phyloP scores from a whole-genome alignment of 2,113 vertebrate genomes.

The Sebastes fasciatus region DNA sequence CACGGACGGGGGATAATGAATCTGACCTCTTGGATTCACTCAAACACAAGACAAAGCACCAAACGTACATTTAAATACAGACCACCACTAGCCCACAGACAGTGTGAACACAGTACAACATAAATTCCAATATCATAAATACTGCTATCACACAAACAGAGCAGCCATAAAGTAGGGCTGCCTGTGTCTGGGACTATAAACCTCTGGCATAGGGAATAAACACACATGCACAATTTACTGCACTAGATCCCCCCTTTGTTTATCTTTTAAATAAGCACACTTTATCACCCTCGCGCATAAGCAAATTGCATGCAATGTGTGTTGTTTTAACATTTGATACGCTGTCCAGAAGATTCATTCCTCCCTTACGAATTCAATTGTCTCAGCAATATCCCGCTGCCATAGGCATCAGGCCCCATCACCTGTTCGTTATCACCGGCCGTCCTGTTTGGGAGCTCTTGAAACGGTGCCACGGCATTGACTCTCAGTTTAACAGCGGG shows the following conservation, averaged over 20 bases:
- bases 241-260: constrained; percentile 76
- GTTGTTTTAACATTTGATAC: constrained; percentile 83
- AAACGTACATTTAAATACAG: constrained; percentile 71
- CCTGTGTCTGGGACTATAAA: constrained; percentile 81
- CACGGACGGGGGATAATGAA: constrained; percentile 43
- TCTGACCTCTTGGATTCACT: constrained; percentile 63
- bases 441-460: constrained; percentile 82
- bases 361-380: constrained; percentile 82
- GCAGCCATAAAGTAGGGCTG: constrained; percentile 77
- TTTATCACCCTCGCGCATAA: constrained; percentile 80
- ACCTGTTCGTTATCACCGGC: constrained; percentile 85
- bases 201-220: constrained; percentile 80
- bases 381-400: constrained; percentile 84
- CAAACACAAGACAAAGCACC: constrained; percentile 60
- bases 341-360: constrained; percentile 86
- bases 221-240: constrained; percentile 78
- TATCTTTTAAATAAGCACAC: constrained; percentile 84
- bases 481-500: constrained; percentile 80
- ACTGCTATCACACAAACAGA: constrained; percentile 79
- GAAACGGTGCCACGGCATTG: constrained; percentile 80
- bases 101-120: constrained; percentile 66
- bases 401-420: constrained; percentile 82
- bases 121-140: constrained; percentile 84
- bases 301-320: constrained; percentile 80
- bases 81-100: constrained; percentile 54